Evolutionary conservation across 2,113 vertebrate species (phyloP), one percentile per base, ranked within the genome.

Genomic region (Triplophysa dalaica): DNA sequence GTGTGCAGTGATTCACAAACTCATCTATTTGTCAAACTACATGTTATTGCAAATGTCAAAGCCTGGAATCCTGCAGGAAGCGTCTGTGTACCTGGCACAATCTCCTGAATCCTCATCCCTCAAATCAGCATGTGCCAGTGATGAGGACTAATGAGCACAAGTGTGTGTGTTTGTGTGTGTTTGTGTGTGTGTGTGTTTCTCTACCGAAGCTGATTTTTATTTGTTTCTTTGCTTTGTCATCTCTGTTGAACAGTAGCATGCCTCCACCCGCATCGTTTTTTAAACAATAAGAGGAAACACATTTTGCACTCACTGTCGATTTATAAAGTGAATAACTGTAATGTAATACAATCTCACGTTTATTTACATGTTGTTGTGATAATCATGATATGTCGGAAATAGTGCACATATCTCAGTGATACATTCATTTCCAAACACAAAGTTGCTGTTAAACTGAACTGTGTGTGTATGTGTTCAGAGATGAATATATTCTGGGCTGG

Each of bases 21-120:
- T 29, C 16, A 50, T 72, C 24, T 58, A 11, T 56, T 58, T 58
- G 19, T 7, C 29, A 70, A 70, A 70, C 26, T 22, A 21, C n/a
- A 58, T 38, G 19, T 58, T 58, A 22, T 21, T 72, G 48, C 69
- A 38, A 72, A 72, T 72, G 50, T 58, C 19, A 58, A 72, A 72
- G 69, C 17, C 19, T 19, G 33, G n/a, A 72, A 38, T 38, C 29
- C 29, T 10, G 1, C 7, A 21, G 52, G 52, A 58, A 58, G 52
- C 52, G 13, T 72, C 52, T 38, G 26, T 22, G 29, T 14, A 72
- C 12, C 29, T 72, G 19, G 52, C 52, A 58, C 26, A 72, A 6
- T 14, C 52, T 72, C 29, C 45, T n/a, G 4, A 72, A 58, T 58
- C 52, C 70, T 58, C 50, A 16, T 33, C 50, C 16, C 24, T 54